Evolutionary conservation across 92 coral and sea anemone species (phyloP), one percentile per base, ranked within the genome.

Genomic region (Siderastrea siderea): DNA sequence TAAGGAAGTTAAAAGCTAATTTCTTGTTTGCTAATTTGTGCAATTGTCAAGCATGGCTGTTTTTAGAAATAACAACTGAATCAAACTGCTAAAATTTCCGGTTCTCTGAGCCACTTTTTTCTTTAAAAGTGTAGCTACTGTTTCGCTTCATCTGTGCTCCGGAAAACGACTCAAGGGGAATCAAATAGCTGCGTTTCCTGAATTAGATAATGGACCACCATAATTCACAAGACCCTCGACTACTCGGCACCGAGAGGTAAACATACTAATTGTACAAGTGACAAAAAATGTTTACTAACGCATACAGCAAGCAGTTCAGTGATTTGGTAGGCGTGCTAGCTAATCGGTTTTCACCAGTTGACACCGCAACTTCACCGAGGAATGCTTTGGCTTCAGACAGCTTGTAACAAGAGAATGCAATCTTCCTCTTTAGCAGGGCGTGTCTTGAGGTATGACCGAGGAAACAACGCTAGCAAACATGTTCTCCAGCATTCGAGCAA

Each of bases 161-260:
- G 87, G 87, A 84, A 84, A 84, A 47, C 59, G 46, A 50, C 87
- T 74, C 78, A 58, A 84, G 87, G 77, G 48, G 80, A 68, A 72
- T 62, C 81, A 64, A 91, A 93, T 95, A 91, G 66, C 94, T 89
- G 88, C 15, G 83, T 72, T 95, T 95, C 98, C 98, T 95, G 98
- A 86, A 72, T 84, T 62, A 46, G 96, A 93, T 93, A 93, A 90
- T 85, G 89, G 89, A 85, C 82, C 89, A 76, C 89, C 87, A 68
- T 74, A 47, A 19, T 44, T 11, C 52, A 53, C 67, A 54, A 52
- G 53, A 17, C 47, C 45, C 77, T 85, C 83, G 89, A 66, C 89
- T 85, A 6, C 45, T 47, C 60, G 89, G 89, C 89, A 85, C 89
- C 89, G n/a, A 1, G 46, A 26, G 43, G 77, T 78, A 85, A 85